A percentile compares a stretch with the other conserved stretches of the same genome.
Evolutionary conservation across 2,113 vertebrate species (phyloP).

Genomic region (Mugil cephalus): DNA sequence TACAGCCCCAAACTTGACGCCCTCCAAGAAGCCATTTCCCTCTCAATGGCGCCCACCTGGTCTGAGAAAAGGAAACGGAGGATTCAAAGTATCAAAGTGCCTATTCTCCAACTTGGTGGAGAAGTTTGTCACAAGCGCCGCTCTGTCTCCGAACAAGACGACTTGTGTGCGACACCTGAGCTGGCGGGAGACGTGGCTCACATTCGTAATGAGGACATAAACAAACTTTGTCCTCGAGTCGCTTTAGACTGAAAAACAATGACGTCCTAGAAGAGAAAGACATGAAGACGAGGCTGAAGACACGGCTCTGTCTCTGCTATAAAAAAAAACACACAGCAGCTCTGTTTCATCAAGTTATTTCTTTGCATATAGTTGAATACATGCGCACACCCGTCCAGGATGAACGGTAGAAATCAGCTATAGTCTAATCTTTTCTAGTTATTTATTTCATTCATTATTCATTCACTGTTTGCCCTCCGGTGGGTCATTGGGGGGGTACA

Average conservation of each 20-base stretch:
- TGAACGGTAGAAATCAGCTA: too few species aligned
- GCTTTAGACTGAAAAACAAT: conserved; percentile 41
- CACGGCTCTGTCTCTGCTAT: conserved; percentile 11
- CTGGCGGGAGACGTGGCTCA: conserved; percentile 39
- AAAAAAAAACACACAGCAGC: too few species aligned
- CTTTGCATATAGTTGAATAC: too few species aligned
- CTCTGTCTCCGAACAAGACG: conserved; percentile 69
- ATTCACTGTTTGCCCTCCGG: too few species aligned
- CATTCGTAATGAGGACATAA: conserved; percentile 63
- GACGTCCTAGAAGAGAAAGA: too few species aligned
- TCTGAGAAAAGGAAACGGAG: conserved; percentile 58
- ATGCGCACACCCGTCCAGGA: too few species aligned
- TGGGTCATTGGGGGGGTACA: too few species aligned
- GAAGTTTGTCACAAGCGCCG: conserved; percentile 69
- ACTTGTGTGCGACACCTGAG: conserved; percentile 74
- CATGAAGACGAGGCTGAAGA: conserved; percentile 11
- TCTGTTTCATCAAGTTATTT: too few species aligned
- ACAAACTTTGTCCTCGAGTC: conserved; percentile 53
- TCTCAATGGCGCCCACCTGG: conserved; percentile 79
- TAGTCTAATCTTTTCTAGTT: too few species aligned
- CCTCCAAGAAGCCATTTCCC: conserved; percentile 68
- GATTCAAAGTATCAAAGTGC: conserved; percentile 63
- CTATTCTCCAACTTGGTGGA: conserved; percentile 66
- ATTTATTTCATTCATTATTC: too few species aligned
- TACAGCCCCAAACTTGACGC: conserved; percentile 63